A percentile compares a stretch with the other conserved stretches of the same genome.
Conservation (phyloP, 2,797 vertebrate species). For the Xenentodon cancila region DNA sequence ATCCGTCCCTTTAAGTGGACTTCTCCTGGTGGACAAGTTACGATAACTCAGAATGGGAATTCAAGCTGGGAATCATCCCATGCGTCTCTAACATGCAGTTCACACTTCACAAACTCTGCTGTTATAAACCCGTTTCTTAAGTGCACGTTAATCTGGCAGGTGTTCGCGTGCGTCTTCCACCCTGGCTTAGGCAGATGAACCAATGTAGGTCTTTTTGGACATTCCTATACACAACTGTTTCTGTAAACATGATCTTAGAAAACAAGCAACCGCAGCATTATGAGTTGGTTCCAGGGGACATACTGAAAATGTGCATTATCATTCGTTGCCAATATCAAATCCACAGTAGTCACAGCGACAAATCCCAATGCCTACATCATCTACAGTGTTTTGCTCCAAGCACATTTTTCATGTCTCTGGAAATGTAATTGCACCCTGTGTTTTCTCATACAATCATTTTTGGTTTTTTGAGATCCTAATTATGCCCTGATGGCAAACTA, state of each 20-base stretch:
- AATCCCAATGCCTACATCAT: slow-evolving; percentile 10
- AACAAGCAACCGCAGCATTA: not conserved
- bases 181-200: too few species aligned
- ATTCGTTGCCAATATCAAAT: slow-evolving; percentile 18
- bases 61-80: not conserved
- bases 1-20: not conserved
- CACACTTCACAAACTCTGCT: too few species aligned
- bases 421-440: slow-evolving; percentile 41
- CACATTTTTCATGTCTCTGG: slow-evolving; percentile 28
- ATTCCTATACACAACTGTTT: too few species aligned
- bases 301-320: slow-evolving; percentile 17
- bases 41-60: not conserved
- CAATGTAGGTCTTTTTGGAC: too few species aligned
- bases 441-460: slow-evolving; percentile 41
- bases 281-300: not conserved
- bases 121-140: too few species aligned
- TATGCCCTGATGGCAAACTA: slow-evolving; percentile 59
- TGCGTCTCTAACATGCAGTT: too few species aligned
- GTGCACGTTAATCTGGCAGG: too few species aligned
- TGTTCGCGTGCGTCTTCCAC: too few species aligned
- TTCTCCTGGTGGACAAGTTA: not conserved
- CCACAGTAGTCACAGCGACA: slow-evolving; percentile 20
- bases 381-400: slow-evolving; percentile 32
- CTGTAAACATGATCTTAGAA: too few species aligned
- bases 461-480: slow-evolving; percentile 61